A percentile compares a stretch with the other conserved stretches of the same genome.
These are phyloP conservation scores for Acheta domesticus DNA, from an alignment of 2,888 invertebrate genomes.

Conservation along the genomic window DNA sequence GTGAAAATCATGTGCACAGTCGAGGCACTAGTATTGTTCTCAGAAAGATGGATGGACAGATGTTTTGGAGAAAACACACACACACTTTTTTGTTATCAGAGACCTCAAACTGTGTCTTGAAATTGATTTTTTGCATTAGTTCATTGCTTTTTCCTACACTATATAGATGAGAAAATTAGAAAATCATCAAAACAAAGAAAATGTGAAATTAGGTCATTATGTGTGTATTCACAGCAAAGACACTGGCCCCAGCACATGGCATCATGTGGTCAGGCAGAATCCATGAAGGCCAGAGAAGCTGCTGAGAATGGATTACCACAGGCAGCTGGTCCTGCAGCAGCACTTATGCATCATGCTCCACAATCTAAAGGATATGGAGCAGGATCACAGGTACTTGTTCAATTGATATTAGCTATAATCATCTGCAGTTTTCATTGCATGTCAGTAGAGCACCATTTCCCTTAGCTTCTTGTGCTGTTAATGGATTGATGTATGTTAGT, in stretches of 20 bases:
- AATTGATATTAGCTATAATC: not conserved
- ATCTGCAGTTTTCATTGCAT: not conserved
- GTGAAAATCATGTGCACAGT: no score
- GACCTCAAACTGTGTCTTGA: no score
- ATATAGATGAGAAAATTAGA: no score
- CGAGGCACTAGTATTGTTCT: no score
- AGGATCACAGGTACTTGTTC: not conserved
- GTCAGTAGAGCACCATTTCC: not conserved
- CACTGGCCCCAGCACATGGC: constrained; percentile 79
- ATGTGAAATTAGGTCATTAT: not conserved
- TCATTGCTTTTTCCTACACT: no score
- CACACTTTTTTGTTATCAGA: no score
- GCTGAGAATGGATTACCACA: not conserved
- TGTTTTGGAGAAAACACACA: no score
- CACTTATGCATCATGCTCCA: not conserved
- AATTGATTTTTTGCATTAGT: no score
- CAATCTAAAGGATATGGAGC: not conserved
- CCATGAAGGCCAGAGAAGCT: constrained; percentile 18
- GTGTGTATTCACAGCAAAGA: constrained; percentile 51
- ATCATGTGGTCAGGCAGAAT: constrained; percentile 53
- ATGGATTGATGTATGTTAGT: not conserved
- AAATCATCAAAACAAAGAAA: no score
- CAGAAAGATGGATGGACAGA: no score
- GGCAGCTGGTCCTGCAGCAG: not conserved
- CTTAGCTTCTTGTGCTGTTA: not conserved